Base-by-base conservation (phyloP, 2,113 vertebrate genomes). In the Myrmophylax atrothorax region DNA sequence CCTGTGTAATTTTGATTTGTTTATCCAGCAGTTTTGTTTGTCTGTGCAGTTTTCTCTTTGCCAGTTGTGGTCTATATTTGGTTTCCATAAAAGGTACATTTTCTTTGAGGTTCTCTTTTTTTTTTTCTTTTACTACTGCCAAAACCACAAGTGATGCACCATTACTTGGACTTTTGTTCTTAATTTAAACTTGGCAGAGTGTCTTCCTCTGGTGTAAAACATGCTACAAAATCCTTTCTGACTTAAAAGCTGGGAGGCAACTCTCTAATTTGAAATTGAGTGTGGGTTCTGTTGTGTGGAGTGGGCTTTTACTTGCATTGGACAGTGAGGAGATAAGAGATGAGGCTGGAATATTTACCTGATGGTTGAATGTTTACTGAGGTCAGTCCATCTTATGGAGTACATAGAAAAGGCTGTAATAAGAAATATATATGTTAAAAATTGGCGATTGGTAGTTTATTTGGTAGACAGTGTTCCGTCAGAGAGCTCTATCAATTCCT, bases 81-180 rank as follows among this genome's bases (percentile, higher is more conserved):
- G 98, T 98, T 98, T 98, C 98, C 98, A 98, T 98, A 98, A 99
- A 98, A 98, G 98, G 97, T 98, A 97, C 97, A 97, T 98, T 98
- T 99, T 98, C 98, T 98, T 98, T 98, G 98, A 98, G 99, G 97
- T 95, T 93, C 87, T 98, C 91, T 97, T 68, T 60, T 50, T 62
- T 52, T n/a, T 70, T 55, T 67, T 93, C 52, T 66, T 94, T 96
- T 94, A 56, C 90, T 87, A 59, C 93, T 97, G 97, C 98, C 98
- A 98, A 99, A 99, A 92, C 98, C 98, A 98, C 98, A 98, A 98
- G 98, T 98, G 98, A 99, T 99, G 98, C 98, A 98, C 97, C 94
- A 97, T 97, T 97, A 95, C 93, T 98, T 95, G 73, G 89, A 98
- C 98, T 99, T 99, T 99, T 99, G 98, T 98, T 99, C 98, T 98